A percentile compares a stretch with the other conserved stretches of the same genome.
Evolutionary conservation across 2,113 vertebrate species (phyloP).

Genomic region (Notothenia rossii): DNA sequence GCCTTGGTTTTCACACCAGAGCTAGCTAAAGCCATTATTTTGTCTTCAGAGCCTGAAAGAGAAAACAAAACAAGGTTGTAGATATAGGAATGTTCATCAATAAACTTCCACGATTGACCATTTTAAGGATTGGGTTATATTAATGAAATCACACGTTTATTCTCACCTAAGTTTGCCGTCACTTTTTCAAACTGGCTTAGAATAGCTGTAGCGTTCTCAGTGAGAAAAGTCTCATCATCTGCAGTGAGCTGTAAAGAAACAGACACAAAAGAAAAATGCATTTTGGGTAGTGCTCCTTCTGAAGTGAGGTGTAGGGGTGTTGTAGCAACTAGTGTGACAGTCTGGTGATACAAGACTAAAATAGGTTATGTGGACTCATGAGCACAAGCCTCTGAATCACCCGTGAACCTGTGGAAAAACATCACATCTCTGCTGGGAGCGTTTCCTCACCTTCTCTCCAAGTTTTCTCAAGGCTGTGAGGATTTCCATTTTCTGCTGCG

Average conservation of each 20-base stretch:
- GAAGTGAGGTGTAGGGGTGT: not conserved
- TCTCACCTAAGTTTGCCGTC: slow-evolving; percentile 90
- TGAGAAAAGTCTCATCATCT: slow-evolving; percentile 92
- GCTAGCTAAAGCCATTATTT: slow-evolving; percentile 96
- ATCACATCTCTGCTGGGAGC: not conserved
- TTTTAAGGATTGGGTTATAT: not conserved
- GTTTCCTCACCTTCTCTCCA: slow-evolving; percentile 92
- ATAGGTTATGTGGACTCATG: slow-evolving; percentile 14
- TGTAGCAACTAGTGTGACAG: slow-evolving; percentile 2
- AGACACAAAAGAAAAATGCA: not conserved
- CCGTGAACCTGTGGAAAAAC: not conserved
- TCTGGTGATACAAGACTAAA: slow-evolving; percentile 10
- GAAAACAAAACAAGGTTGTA: slow-evolving; percentile 8
- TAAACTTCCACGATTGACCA: not conserved
- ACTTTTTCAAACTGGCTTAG: slow-evolving; percentile 98
- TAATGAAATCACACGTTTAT: not conserved
- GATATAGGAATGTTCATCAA: not conserved
- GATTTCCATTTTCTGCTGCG: slow-evolving; percentile 96
- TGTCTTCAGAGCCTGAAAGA: slow-evolving; percentile 93
- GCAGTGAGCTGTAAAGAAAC: slow-evolving; percentile 85
- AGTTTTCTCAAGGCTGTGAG: slow-evolving; percentile 95
- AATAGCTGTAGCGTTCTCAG: slow-evolving; percentile 89
- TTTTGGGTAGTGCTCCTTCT: not conserved
- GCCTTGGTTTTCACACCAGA: slow-evolving; percentile 92
- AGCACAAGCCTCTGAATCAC: slow-evolving; percentile 47